Evolutionary conservation across 2,888 invertebrate species (phyloP).

Genomic region (Chymomyza procnemis): DNA sequence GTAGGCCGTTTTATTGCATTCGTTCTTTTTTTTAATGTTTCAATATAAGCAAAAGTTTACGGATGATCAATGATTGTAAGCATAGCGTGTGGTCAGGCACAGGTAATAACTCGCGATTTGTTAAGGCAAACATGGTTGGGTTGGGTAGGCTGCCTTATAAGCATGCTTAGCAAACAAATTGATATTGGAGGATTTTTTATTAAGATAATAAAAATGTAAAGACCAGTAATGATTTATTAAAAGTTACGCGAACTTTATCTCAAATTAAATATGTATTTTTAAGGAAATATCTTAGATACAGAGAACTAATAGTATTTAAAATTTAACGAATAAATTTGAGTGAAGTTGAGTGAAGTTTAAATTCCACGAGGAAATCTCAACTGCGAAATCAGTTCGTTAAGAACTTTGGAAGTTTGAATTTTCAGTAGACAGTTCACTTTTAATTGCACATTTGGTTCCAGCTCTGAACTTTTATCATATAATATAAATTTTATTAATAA

Average conservation of each 20-base stretch:
- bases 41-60: constrained; percentile 52
- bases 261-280: too few relatives aligned
- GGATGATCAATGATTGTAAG: constrained; percentile 67
- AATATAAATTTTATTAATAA: too few relatives aligned
- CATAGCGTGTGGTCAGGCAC: constrained; percentile 63
- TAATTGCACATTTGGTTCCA: too few relatives aligned
- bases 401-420: too few relatives aligned
- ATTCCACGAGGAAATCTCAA: too few relatives aligned
- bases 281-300: too few relatives aligned
- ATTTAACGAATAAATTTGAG: too few relatives aligned
- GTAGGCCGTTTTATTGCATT: constrained; percentile 29
- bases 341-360: too few relatives aligned
- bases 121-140: constrained; percentile 21
- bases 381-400: too few relatives aligned
- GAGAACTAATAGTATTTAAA: too few relatives aligned
- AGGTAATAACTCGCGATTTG: constrained; percentile 38
- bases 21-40: constrained; percentile 57
- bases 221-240: background rate
- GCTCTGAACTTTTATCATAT: too few relatives aligned
- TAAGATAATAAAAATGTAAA: constrained; percentile 12
- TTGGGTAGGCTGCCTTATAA: constrained; percentile 29
- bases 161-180: constrained; percentile 37
- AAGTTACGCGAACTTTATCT: background rate
- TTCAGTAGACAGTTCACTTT: too few relatives aligned
- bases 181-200: constrained; percentile 18